Evolutionary conservation across 2,797 vertebrate species (phyloP), one percentile per base, ranked within the genome.

Genomic region (Mus spretus): DNA sequence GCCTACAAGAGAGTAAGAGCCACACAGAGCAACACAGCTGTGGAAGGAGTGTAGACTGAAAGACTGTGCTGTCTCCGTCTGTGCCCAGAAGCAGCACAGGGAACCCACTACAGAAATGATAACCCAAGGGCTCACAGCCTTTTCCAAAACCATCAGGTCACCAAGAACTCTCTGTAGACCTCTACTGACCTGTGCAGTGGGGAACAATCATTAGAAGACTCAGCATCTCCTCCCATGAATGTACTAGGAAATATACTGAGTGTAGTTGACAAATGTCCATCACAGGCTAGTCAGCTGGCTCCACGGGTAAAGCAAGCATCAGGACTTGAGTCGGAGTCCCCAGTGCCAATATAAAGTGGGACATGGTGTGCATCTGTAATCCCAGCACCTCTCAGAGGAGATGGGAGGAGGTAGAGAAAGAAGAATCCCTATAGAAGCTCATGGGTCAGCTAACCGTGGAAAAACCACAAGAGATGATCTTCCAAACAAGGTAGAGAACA

Each of bases 141-240:
- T 88, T 94, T 72, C 57, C 79, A 55, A 78, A 91, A 94, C 59
- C 53, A 57, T 65, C 83, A 44, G 87, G 59, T 78, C 22, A 79
- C 80, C n/a, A 34, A 85, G 47, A 70, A 70, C 37, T 65, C 75
- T 37, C 77, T 75, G 10, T 15, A 84, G 79, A 77, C 44, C 50
- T 6, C 44, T 50, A 20, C 24, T 53, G 79, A 37, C 47, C 61
- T 74, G 55, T 81, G 80, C 70, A 44, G 59, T 13, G 61, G 67
- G 59, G 37, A 28, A 2, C 26, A 19, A 57, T 74, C 77, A 61
- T 34, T 1, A 67, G 63, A 44, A 70, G 65, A 37, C 6, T 78
- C 53, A 15, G 26, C 20, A 28, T 78, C 61, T 53, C 44, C 40
- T 31, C 40, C 87, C 19, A 24, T 20, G 19, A 70, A 44, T 6